A percentile compares a stretch with the other conserved stretches of the same genome.
Evolutionary conservation across 2,797 vertebrate genomes (phyloP).

Genomic region (Centropyge bicolor): DNA sequence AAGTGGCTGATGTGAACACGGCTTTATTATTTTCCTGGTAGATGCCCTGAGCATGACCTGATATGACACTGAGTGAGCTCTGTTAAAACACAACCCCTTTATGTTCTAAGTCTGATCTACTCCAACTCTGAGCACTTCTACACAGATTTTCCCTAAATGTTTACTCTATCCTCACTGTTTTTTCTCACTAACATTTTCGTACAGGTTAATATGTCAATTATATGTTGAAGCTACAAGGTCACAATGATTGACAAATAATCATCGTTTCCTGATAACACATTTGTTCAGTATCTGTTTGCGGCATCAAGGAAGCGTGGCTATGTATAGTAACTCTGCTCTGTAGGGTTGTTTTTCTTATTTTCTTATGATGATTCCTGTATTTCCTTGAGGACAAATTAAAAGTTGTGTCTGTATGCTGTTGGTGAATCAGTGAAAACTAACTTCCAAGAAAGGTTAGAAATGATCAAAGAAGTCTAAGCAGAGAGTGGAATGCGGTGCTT

Average conservation of each 20-base stretch:
- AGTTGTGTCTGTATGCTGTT: slow-evolving; percentile 40
- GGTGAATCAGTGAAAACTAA: slow-evolving; percentile 6
- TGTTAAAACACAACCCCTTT: slow-evolving; percentile 3
- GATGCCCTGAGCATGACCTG: neutral
- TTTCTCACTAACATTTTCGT: slow-evolving; percentile 54
- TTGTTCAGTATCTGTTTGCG: slow-evolving; percentile 6
- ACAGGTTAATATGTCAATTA: slow-evolving; percentile 41
- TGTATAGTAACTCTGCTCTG: slow-evolving; percentile 47
- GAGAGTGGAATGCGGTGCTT: neutral
- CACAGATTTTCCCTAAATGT: slow-evolving; percentile 18
- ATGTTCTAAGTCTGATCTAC: slow-evolving; percentile 3
- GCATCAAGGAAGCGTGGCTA: neutral
- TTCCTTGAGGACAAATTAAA: slow-evolving; percentile 66
- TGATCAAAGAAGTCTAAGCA: neutral
- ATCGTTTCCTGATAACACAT: slow-evolving; percentile 1
- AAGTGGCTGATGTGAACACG: slow-evolving; percentile 88
- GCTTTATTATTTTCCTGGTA: slow-evolving; percentile 5
- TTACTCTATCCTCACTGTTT: slow-evolving; percentile 29
- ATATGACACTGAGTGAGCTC: neutral
- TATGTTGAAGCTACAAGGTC: slow-evolving; percentile 22
- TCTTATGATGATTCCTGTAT: slow-evolving; percentile 58
- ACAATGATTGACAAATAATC: slow-evolving; percentile 17
- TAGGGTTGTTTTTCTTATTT: slow-evolving; percentile 52
- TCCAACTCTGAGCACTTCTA: slow-evolving; percentile 22
- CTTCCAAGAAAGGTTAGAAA: neutral